These are phyloP conservation scores for Mnemiopsis leidyi DNA, from an alignment of 37 sponge, comb jelly and placozoan species.

Conservation along the genomic window DNA sequence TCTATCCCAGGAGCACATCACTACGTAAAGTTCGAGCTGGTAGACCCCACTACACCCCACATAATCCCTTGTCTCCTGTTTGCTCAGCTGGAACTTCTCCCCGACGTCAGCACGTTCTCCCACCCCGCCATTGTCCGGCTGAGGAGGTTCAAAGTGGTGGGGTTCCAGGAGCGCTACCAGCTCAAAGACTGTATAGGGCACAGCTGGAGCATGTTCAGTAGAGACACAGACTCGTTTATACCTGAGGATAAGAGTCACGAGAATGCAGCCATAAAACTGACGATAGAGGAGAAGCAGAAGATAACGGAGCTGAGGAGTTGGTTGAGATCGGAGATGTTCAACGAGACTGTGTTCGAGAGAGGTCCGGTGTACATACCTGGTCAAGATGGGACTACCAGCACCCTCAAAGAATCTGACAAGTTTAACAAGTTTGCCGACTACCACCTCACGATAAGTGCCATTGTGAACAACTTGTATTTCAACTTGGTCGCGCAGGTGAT, in stretches of 20 bases:
- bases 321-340: not conserved
- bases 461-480: not conserved
- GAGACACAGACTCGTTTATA: not conserved
- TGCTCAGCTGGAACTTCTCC: not conserved
- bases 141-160: not conserved
- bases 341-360: not conserved
- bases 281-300: not conserved
- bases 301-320: not conserved
- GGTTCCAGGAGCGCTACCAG: not conserved
- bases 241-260: conserved; percentile 32
- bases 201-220: not conserved
- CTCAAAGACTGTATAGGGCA: not conserved
- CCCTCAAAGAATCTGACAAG: not conserved
- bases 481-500: not conserved
- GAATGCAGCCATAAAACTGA: not conserved
- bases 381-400: not conserved
- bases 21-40: not conserved
- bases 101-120: not conserved
- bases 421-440: not conserved
- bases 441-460: not conserved
- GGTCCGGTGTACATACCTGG: not conserved
- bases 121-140: not conserved
- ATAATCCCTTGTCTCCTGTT: conserved; percentile 8
- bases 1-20: not conserved
- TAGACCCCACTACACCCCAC: not conserved